Percentiles rank a stretch among this genome's conserved stretches.
Evolutionary conservation across 2,888 invertebrate species (phyloP).

Genomic region (Agrotis ipsilon): DNA sequence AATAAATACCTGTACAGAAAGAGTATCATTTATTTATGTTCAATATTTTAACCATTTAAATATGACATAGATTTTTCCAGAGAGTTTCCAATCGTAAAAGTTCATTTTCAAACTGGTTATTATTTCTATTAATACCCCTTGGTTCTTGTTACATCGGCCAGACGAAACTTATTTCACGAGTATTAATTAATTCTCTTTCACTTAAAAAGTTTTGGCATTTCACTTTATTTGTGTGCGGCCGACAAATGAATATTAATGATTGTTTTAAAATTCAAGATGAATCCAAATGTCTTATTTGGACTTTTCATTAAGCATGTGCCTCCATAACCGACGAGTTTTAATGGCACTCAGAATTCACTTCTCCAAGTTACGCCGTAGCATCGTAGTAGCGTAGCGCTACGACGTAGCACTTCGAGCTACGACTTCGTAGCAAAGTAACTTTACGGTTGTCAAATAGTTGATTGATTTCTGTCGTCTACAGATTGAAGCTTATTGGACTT

Average conservation of each 20-base stretch:
- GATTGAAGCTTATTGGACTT: neutral
- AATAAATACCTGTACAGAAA: neutral
- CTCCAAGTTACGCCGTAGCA: constrained; percentile 7
- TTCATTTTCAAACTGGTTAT: neutral
- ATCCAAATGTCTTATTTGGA: constrained; percentile 12
- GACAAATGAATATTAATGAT: constrained; percentile 47
- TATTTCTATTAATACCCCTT: constrained; percentile 29
- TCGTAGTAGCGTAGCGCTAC: constrained; percentile 12
- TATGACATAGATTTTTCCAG: neutral
- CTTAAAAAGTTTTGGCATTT: constrained; percentile 43
- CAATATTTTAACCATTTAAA: no score
- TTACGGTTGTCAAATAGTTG: neutral
- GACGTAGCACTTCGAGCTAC: constrained; percentile 34
- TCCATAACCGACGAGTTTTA: neutral
- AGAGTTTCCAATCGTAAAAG: neutral
- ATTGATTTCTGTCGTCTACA: constrained; percentile 14
- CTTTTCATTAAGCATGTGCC: neutral
- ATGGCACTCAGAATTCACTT: neutral
- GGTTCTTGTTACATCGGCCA: constrained; percentile 17
- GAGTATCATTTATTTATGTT: no score
- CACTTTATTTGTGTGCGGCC: constrained; percentile 18
- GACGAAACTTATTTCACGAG: constrained; percentile 27
- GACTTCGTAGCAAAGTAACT: constrained; percentile 1
- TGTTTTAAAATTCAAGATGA: constrained; percentile 32
- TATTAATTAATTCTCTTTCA: constrained; percentile 46